These are phyloP conservation scores for Phorcus lineatus DNA, from an alignment of 2,888 invertebrate species.

Conservation along the genomic window DNA sequence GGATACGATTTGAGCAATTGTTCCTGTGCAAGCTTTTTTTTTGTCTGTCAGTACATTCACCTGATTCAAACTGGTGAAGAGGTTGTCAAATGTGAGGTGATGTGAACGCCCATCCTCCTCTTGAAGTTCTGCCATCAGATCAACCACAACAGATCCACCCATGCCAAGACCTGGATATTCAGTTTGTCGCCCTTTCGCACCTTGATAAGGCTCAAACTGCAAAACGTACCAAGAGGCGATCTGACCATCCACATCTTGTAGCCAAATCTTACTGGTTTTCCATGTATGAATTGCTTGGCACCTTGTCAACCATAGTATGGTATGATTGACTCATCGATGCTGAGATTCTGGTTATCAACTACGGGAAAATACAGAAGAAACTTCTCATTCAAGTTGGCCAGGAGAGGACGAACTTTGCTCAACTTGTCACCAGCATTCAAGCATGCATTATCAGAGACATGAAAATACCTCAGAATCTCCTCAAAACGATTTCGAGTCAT, in stretches of 20 bases:
- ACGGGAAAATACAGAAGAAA: constrained; percentile 25
- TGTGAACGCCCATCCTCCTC: constrained; percentile 12
- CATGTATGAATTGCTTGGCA: constrained; percentile 46
- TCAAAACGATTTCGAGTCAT: constrained; percentile 38
- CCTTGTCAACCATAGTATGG: constrained; percentile 68
- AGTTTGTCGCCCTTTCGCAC: constrained; percentile 24
- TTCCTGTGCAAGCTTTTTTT: constrained; percentile 27
- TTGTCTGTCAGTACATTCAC: constrained; percentile 25
- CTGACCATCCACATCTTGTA: constrained; percentile 47
- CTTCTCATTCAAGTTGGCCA: constrained; percentile 32
- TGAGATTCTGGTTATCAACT: constrained; percentile 27
- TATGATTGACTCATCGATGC: constrained; percentile 70
- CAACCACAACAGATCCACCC: constrained; percentile 26
- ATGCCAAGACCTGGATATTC: constrained; percentile 6
- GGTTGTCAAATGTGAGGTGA: constrained; percentile 38
- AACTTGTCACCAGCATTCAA: constrained; percentile 39
- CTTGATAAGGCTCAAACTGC: constrained; percentile 37
- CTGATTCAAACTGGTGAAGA: constrained; percentile 31
- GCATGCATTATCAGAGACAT: constrained; percentile 34
- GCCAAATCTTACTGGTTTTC: constrained; percentile 53
- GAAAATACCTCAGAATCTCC: constrained; percentile 37
- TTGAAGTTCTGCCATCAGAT: constrained; percentile 24
- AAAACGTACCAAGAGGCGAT: constrained; percentile 35
- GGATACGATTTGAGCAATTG: constrained; percentile 27
- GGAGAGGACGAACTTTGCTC: constrained; percentile 36